phyloP scores from a whole-genome alignment of 2,797 vertebrate genomes.

The Numenius phaeopus region DNA sequence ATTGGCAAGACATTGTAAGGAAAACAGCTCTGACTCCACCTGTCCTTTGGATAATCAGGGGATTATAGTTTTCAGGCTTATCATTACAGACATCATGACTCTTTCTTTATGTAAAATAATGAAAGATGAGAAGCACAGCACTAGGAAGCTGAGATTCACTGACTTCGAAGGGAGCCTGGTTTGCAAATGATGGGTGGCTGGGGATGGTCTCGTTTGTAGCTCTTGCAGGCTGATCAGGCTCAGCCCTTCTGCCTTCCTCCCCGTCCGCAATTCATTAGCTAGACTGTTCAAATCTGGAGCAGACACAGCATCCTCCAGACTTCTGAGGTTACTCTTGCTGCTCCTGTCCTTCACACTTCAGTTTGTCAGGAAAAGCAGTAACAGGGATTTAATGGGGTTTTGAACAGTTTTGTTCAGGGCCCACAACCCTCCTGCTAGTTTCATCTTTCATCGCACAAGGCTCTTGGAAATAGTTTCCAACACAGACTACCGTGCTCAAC shows the following conservation, averaged over 20 bases:
- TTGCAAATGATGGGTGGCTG: slow-evolving; percentile 33
- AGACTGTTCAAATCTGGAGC: slow-evolving; percentile 28
- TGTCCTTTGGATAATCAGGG: slow-evolving; percentile 22
- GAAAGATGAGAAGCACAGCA: slow-evolving; percentile 15
- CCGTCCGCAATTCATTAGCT: slow-evolving; percentile 24
- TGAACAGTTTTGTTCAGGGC: slow-evolving; percentile 23
- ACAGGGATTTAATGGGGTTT: slow-evolving; percentile 41
- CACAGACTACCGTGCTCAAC: not conserved
- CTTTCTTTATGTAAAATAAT: not conserved
- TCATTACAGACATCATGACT: slow-evolving; percentile 23
- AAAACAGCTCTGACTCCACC: not conserved
- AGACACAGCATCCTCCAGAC: slow-evolving; percentile 35
- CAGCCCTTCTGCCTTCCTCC: slow-evolving; percentile 30
- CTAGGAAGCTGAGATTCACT: slow-evolving; percentile 3
- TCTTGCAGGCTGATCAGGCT: slow-evolving; percentile 17
- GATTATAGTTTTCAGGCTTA: slow-evolving; percentile 23
- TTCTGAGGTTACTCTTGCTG: slow-evolving; percentile 47
- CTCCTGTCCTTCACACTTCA: slow-evolving; percentile 5
- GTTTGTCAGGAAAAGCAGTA: slow-evolving; percentile 26
- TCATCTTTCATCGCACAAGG: slow-evolving; percentile 1
- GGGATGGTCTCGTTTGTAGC: not conserved
- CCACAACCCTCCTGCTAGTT: not conserved
- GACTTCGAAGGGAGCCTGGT: not conserved
- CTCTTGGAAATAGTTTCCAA: slow-evolving; percentile 24
- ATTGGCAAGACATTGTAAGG: not conserved